A percentile compares a stretch with the other conserved stretches of the same genome.
Conservation (phyloP, 2,797 vertebrate species). For the Podarcis lilfordi region DNA sequence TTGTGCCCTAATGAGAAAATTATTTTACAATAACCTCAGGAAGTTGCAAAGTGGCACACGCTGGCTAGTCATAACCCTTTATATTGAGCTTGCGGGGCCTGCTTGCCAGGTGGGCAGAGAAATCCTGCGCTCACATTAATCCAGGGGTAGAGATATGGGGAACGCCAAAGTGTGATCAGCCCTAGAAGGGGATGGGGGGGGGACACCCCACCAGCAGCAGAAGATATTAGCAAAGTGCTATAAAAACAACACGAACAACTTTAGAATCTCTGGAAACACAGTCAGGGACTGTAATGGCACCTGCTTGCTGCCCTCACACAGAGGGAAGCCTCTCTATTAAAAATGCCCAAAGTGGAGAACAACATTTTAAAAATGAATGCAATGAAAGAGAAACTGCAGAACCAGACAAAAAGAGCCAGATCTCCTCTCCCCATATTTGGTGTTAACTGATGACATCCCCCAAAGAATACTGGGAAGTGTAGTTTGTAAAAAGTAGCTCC, state of each 20-base stretch:
- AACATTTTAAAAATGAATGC: neutral
- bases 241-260: neutral
- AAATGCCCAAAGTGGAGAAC: neutral
- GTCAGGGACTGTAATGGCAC: neutral
- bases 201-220: too few species aligned
- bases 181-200: neutral
- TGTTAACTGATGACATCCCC: neutral
- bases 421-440: too few species aligned
- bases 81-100: neutral
- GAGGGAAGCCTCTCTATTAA: neutral
- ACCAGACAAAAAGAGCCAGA: too few species aligned
- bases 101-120: neutral
- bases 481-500: too few species aligned
- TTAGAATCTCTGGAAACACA: neutral
- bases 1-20: constrained; percentile 41
- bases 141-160: neutral
- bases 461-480: too few species aligned
- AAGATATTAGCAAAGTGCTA: neutral
- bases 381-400: neutral
- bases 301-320: neutral
- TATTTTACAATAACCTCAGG: constrained; percentile 4
- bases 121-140: fast-evolving
- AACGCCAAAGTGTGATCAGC: neutral
- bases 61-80: neutral
- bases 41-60: constrained; percentile 21